Conservation (phyloP, 2,888 invertebrate genomes). For the Tribolium freemani region DNA sequence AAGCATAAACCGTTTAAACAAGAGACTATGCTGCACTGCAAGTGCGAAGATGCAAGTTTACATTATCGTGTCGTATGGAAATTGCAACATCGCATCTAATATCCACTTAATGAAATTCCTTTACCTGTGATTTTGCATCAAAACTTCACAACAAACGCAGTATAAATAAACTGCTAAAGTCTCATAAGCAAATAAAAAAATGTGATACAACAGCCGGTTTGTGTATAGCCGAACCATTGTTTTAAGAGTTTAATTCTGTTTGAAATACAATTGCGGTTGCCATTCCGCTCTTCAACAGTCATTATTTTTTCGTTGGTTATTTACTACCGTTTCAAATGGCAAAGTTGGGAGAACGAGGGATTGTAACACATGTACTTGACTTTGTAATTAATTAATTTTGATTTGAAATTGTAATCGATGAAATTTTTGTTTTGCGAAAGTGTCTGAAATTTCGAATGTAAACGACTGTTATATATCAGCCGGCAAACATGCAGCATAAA, state of each 20-base stretch:
- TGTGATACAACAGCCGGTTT: neutral
- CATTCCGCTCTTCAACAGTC: conserved; percentile 1
- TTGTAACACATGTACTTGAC: conserved; percentile 24
- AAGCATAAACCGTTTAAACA: neutral
- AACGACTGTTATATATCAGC: conserved; percentile 1
- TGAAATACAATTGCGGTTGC: neutral
- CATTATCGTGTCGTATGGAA: conserved; percentile 1
- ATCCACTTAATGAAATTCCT: conserved; percentile 3
- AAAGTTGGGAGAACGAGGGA: conserved; percentile 1
- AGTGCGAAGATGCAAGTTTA: neutral
- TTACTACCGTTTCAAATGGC: conserved; percentile 18
- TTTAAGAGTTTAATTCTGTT: neutral
- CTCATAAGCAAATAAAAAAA: neutral
- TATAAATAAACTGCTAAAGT: neutral
- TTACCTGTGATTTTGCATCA: neutral
- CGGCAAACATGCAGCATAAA: conserved; percentile 18
- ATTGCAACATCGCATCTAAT: conserved; percentile 7
- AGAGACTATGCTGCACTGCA: neutral
- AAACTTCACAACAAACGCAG: neutral
- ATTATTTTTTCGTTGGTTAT: conserved; percentile 17
- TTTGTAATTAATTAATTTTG: conserved; percentile 20
- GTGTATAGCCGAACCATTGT: neutral
- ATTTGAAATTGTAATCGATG: neutral
- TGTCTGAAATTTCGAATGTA: neutral
- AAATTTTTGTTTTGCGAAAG: neutral